Evolutionary conservation across 2,888 invertebrate genomes (phyloP).

Genomic region (Rhagophthalmus giganteus): DNA sequence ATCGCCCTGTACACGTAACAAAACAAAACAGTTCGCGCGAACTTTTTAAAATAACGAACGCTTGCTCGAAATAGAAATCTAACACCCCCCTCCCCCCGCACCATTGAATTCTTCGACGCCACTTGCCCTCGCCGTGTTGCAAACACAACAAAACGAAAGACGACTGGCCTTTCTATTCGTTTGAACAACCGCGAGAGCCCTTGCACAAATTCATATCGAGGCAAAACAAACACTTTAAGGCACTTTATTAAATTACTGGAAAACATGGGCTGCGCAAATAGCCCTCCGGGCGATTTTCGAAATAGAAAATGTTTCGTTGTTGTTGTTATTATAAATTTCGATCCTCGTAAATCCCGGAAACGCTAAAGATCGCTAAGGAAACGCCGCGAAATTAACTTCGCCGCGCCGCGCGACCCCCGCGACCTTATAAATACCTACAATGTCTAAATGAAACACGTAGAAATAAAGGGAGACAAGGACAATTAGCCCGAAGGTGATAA

Average conservation of each 20-base stretch:
- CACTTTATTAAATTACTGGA: conserved; percentile 25
- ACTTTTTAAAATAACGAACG: too few relatives aligned
- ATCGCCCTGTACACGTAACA: too few relatives aligned
- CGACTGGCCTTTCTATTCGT: conserved; percentile 11
- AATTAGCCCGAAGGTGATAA: conserved; percentile 31
- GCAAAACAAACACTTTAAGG: conserved; percentile 25
- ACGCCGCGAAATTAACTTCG: not conserved
- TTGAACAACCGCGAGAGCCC: conserved; percentile 23
- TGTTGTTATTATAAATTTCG: not conserved
- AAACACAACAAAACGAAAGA: not conserved
- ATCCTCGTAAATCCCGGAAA: not conserved
- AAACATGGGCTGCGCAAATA: conserved; percentile 17
- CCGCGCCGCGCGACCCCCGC: not conserved
- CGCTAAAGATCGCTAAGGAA: not conserved
- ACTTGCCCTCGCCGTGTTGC: not conserved
- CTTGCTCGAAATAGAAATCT: not conserved
- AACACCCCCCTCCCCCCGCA: not conserved
- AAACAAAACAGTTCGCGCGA: too few relatives aligned
- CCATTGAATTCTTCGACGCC: not conserved
- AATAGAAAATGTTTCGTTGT: conserved; percentile 15
- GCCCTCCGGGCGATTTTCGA: conserved; percentile 14
- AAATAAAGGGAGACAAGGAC: too few relatives aligned
- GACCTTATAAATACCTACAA: not conserved
- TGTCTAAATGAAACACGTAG: conserved; percentile 8
- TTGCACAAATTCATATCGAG: conserved; percentile 19